Base-by-base conservation (phyloP, 2,888 invertebrate species). In the Drosophila histrio region DNA sequence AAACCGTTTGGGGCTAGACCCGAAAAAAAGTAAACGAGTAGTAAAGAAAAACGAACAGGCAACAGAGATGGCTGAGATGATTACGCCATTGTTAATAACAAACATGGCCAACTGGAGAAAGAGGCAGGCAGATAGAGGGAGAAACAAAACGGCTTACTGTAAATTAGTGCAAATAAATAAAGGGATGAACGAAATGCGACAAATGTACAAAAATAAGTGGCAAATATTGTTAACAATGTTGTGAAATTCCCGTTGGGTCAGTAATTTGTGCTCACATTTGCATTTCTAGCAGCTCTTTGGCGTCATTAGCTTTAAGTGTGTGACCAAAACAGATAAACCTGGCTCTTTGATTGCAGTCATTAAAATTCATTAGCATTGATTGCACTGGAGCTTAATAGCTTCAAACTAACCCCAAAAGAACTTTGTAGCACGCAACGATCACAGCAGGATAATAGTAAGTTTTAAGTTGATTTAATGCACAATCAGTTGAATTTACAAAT, bases 161-260 rank as follows among this genome's bases (percentile, higher is more conserved):
- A 80, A 87, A 87, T 84, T 69, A 77, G 67, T 67, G 69, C 65
- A 87, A 81, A 82, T 81, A 82, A 82, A 87, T 78, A 87, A 85
- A 65, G 47, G 79, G 72, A 72, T 82, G 78, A 82, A 60, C 82
- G 70, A 72, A 85, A 69, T 85, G 82, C 85, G 87, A 87, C 87
- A 82, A 82, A 81, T 87, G 65, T 60, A 58, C 59, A 47, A 65
- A 79, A 76, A 61, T 54, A 21, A 30, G 11, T 15, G 38, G 53
- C 57, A 49, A 30, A 63, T 52, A 53, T 67, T 47, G 62, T 56
- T 65, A 65, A 69, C 77, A 84, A 84, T 81, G 72, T 71, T 68
- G 71, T 60, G 60, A 62, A 66, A 38, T 21, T 58, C 52, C 38
- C 43, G 21, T 41, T 50, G 52, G 61, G 11, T 50, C 56, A 62